Base-by-base conservation (phyloP, 2,797 vertebrate species). In the Schizothorax lantsangensis region DNA sequence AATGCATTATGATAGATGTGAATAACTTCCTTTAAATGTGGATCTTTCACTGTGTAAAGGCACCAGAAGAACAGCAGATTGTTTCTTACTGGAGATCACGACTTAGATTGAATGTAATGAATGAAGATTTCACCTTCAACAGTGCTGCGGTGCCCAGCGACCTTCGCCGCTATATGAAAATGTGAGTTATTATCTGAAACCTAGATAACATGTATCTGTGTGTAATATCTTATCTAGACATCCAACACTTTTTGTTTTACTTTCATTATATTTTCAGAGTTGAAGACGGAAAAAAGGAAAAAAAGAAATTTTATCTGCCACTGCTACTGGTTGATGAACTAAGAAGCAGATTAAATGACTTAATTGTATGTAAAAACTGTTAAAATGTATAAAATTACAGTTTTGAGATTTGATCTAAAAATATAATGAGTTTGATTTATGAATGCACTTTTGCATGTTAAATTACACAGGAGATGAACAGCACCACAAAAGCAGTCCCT, bases 261-360 rank as follows among this genome's bases (percentile, higher is more conserved):
- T 52, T 36, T 75, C 2, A 3, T 52, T 54, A 12, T 23, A 7
- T 54, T 78, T 43, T 52, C 90, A 99, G 98, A 94, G 92, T 97
- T 91, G 97, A 97, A 88, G 92, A 98, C 36, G 97, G 96, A 88
- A 95, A 95, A 87, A 96, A 95, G 17, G 97, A 96, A 89, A 95
- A 95, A 87, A 96, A 95, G 26, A 96, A 96, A 91, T 94, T 97
- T 80, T 99, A 99, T 92, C 97, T 99, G 85, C 98, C 98, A 85
- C 96, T 99, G 94, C 93, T 99, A 89, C 97, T 99, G 93, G 96
- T 99, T 10, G 97, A 99, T 91, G 97, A 99, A 92, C 96, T 99
- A 92, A 97, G 95, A 94, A 97, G 96, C 92, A 96, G 98, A 88
- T 96, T 98, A 87, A 97, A 95, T 94, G 98, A 99, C 92, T 95